Evolutionary conservation across 2,113 vertebrate species (phyloP), one percentile per base, ranked within the genome.

Genomic region (Suricata suricatta): DNA sequence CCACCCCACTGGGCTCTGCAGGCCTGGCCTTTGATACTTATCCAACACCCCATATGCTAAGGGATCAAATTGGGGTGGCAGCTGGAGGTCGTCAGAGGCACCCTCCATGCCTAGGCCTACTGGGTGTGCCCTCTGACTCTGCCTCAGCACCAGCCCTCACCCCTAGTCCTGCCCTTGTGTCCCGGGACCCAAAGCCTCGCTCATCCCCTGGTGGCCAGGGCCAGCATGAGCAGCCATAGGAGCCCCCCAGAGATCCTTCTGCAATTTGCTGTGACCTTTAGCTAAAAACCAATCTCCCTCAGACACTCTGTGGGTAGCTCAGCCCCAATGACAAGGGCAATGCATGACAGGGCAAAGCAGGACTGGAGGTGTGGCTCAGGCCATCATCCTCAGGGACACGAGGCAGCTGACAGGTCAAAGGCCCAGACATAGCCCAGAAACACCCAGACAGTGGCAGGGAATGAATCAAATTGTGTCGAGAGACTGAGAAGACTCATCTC

Each of bases 211-310:
- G 79, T 92, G 84, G 69, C 57, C 63, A 64, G 7, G 23, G 27
- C 25, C 0, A 0, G 44, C 23, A 52, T 1, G 5, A n/a, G 16
- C 38, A 35, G 0, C 71, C 7, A 1, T 38, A 72, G 50, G 13
- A 54, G 38, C 31, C 92, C 77, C 54, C 47, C n/a, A 2, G 77
- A 83, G 74, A 80, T 83, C n/a, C 81, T 63, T 38, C 68, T n/a
- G 41, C 72, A 80, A 87, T 85, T 76, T 95, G 81, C 69, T 17
- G 44, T 90, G 95, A 97, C 54, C 83, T 96, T 97, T 94, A 85
- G 31, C 93, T 90, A 60, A 96, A 97, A 96, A 80, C 14, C 72
- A 77, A 57, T 93, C 50, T 97, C 80, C n/a, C 41, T 93, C 68
- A 80, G 93, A 93, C 13, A 23, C 41, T 60, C 17, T 0, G 31